Evolutionary conservation across 2,113 vertebrate genomes (phyloP).

Genomic region (Otus sunia): DNA sequence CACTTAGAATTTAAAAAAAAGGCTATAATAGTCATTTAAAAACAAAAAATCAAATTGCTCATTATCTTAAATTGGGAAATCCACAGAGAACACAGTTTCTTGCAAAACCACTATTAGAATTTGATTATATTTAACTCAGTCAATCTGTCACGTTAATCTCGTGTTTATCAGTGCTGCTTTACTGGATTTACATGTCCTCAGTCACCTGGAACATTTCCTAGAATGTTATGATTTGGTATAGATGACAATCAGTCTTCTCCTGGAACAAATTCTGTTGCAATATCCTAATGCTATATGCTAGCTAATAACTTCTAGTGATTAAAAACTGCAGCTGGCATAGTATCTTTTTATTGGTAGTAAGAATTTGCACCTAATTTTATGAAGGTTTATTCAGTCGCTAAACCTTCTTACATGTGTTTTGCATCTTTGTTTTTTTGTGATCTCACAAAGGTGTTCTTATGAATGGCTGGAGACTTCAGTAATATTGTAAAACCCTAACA

Average conservation of each 20-base stretch:
- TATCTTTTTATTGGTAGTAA: neutral
- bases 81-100: neutral
- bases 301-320: neutral
- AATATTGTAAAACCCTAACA: neutral
- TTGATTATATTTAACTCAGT: neutral
- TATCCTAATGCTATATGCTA: neutral
- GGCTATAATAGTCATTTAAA: neutral
- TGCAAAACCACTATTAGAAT: neutral
- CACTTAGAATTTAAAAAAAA: neutral
- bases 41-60: neutral
- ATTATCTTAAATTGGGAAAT: neutral
- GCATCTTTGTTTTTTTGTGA: neutral
- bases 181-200: neutral
- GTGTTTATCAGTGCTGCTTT: neutral
- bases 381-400: neutral
- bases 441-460: neutral
- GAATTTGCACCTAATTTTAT: neutral
- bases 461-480: neutral
- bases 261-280: neutral
- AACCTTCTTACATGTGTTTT: neutral
- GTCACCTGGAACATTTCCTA: neutral
- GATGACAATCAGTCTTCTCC: neutral
- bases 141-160: neutral
- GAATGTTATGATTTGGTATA: neutral
- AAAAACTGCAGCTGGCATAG: neutral